phyloP scores from a whole-genome alignment of 2,888 invertebrate species.

The Rhagonycha fulva region DNA sequence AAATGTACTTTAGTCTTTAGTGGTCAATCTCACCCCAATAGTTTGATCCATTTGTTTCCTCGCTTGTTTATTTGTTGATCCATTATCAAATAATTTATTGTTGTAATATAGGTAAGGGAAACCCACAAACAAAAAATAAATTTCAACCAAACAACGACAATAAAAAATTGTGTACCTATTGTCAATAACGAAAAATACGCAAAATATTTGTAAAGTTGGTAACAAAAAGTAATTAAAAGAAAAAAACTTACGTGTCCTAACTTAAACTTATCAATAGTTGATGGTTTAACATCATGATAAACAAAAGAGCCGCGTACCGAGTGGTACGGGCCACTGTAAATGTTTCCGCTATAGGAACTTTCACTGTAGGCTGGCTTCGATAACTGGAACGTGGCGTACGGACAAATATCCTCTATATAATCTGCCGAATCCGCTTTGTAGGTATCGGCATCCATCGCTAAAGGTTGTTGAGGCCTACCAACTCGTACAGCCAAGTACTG shows the following conservation, averaged over 20 bases:
- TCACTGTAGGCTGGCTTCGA: slow-evolving; percentile 83
- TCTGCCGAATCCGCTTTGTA: slow-evolving; percentile 65
- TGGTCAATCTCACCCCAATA: neutral
- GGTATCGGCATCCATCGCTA: slow-evolving; percentile 58
- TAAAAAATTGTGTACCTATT: neutral
- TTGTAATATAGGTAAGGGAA: neutral
- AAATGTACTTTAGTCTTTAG: too few relatives aligned
- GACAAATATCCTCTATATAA: slow-evolving; percentile 92
- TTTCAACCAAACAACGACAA: neutral
- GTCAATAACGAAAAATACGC: slow-evolving; percentile 8
- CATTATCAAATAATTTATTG: neutral
- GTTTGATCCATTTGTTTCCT: neutral
- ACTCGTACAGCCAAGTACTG: slow-evolving; percentile 73
- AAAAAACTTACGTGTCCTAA: slow-evolving; percentile 65
- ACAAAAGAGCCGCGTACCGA: slow-evolving; percentile 86
- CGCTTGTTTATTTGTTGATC: neutral
- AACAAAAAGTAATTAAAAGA: slow-evolving; percentile 19
- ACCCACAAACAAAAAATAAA: neutral
- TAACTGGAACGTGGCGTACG: slow-evolving; percentile 90
- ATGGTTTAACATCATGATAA: slow-evolving; percentile 84
- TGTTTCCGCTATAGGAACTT: slow-evolving; percentile 88
- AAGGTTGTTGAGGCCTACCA: slow-evolving; percentile 50
- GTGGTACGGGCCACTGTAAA: slow-evolving; percentile 86
- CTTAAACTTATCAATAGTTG: slow-evolving; percentile 76
- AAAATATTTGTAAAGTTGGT: neutral